These are phyloP conservation scores for Dynastes hyllus DNA, from an alignment of 2,888 invertebrate species.

Conservation along the genomic window DNA sequence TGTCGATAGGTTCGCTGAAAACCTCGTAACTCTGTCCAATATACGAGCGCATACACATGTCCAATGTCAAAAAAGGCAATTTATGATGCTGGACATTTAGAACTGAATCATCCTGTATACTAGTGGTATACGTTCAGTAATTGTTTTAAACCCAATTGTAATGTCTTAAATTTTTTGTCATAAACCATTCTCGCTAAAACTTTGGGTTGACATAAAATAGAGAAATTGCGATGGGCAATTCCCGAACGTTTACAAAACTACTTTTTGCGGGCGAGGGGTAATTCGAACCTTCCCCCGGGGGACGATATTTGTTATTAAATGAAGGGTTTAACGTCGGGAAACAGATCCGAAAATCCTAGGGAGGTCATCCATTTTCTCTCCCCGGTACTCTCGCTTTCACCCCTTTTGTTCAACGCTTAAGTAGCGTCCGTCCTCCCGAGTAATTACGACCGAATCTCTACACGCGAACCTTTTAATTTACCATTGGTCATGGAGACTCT, in stretches of 20 bases:
- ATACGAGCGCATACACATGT: too few species aligned
- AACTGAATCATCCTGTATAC: not conserved
- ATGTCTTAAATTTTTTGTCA: not conserved
- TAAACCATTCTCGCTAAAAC: conserved; percentile 6
- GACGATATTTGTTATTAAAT: conserved; percentile 47
- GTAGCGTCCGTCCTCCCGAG: conserved; percentile 35
- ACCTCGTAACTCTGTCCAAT: too few species aligned
- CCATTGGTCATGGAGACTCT: conserved; percentile 52
- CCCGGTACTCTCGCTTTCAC: conserved; percentile 35
- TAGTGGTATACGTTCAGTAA: not conserved
- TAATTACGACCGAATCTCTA: conserved; percentile 41
- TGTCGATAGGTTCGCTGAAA: too few species aligned
- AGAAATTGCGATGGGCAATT: conserved; percentile 35
- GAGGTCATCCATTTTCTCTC: conserved; percentile 55
- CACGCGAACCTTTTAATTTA: conserved; percentile 58
- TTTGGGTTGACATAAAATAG: too few species aligned
- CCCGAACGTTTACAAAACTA: conserved; percentile 25
- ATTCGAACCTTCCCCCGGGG: too few species aligned
- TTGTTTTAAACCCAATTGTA: too few species aligned
- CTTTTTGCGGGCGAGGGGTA: conserved; percentile 9
- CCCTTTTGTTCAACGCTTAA: conserved; percentile 41
- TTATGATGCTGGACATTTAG: not conserved
- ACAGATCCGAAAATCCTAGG: conserved; percentile 64
- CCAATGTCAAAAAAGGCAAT: too few species aligned
- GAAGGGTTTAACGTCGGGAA: conserved; percentile 60